These are phyloP conservation scores for Tautogolabrus adspersus DNA, from an alignment of 2,113 vertebrate species.

Conservation along the genomic window DNA sequence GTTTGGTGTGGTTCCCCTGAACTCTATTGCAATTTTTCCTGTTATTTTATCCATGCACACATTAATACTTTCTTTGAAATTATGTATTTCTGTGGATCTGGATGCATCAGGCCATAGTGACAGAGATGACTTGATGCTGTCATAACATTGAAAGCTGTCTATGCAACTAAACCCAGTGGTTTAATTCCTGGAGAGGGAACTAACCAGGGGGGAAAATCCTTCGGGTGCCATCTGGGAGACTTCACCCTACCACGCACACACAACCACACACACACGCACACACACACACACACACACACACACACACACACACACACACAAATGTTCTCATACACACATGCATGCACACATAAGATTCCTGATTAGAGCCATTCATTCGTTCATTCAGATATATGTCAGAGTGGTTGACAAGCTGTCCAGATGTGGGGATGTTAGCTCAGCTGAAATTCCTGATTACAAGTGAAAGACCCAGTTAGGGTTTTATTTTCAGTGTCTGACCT, in stretches of 20 bases:
- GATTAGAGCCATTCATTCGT: constrained; percentile 75
- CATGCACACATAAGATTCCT: constrained; percentile 36
- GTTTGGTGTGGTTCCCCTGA: background rate
- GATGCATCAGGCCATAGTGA: constrained; percentile 23
- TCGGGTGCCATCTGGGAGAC: constrained; percentile 79
- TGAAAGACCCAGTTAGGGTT: constrained; percentile 65
- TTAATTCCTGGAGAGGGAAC: constrained; percentile 79
- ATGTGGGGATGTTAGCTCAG: constrained; percentile 66
- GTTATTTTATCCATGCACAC: background rate
- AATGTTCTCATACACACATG: constrained; percentile 30
- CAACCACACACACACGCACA: background rate
- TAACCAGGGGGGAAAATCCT: constrained; percentile 73
- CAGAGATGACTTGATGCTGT: constrained; percentile 75
- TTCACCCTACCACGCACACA: constrained; percentile 38
- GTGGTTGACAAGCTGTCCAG: constrained; percentile 75
- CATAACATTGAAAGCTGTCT: constrained; percentile 62
- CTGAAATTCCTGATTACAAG: constrained; percentile 69
- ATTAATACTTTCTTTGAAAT: background rate
- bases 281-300: constrained; percentile 19
- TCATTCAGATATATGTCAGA: constrained; percentile 75
- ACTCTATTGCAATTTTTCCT: background rate
- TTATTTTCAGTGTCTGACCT: constrained; percentile 44
- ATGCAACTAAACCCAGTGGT: constrained; percentile 75
- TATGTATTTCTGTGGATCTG: constrained; percentile 11
- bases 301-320: constrained; percentile 37